A percentile compares a stretch with the other conserved stretches of the same genome.
These are phyloP conservation scores for Virgularia gustaviana DNA, from an alignment of 92 coral and sea anemone genomes.

Conservation along the genomic window DNA sequence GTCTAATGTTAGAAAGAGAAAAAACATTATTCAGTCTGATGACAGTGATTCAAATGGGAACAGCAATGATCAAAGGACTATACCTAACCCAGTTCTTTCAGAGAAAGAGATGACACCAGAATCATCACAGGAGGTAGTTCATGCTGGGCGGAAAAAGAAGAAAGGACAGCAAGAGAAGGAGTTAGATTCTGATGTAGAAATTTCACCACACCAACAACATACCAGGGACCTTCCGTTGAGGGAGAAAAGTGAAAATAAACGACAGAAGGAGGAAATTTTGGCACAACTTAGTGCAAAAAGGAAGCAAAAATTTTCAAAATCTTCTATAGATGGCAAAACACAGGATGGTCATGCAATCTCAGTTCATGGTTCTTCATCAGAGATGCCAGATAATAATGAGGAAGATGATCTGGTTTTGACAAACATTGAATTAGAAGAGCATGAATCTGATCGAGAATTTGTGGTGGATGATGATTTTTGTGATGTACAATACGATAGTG, in stretches of 20 bases:
- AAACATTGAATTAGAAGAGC: constrained; percentile 64
- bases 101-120: constrained; percentile 16
- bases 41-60: neutral
- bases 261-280: neutral
- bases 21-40: neutral
- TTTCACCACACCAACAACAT: neutral
- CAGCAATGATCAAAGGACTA: neutral
- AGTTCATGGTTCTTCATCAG: neutral
- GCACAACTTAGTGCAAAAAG: constrained; percentile 14
- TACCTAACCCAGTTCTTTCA: neutral
- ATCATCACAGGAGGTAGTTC: neutral
- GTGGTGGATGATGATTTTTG: constrained; percentile 60
- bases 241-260: neutral
- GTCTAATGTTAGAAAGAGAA: neutral
- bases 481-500: constrained; percentile 65
- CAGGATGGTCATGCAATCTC: neutral
- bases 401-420: constrained; percentile 34
- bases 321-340: neutral
- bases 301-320: neutral
- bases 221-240: neutral
- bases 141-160: neutral
- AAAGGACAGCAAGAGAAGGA: neutral
- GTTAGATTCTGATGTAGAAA: constrained; percentile 10
- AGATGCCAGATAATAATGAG: constrained; percentile 26
- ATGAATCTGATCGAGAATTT: constrained; percentile 70